A percentile compares a stretch with the other conserved stretches of the same genome.
Conservation (phyloP, 2,797 vertebrate genomes). For the Pempheris klunzingeri region DNA sequence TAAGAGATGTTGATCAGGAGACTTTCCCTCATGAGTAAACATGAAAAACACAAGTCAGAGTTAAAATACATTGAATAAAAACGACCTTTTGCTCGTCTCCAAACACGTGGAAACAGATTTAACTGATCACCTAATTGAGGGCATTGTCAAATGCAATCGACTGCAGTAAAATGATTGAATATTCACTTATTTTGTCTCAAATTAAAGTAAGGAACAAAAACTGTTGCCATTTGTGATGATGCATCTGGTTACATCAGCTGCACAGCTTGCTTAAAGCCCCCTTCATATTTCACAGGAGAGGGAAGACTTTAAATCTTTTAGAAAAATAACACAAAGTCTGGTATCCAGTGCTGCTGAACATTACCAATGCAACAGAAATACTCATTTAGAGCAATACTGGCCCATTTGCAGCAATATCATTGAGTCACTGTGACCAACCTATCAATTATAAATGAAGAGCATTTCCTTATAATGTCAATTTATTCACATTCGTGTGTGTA, state of each 20-base stretch:
- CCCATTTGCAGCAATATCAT: constrained; percentile 74
- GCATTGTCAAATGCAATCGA: no score
- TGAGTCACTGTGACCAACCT: constrained; percentile 68
- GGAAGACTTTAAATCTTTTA: background rate
- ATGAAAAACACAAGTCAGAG: no score
- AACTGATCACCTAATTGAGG: background rate
- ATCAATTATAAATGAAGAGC: constrained; percentile 82
- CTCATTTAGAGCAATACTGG: constrained; percentile 71
- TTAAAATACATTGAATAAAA: background rate
- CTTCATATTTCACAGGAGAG: background rate
- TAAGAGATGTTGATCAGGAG: background rate
- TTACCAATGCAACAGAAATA: constrained; percentile 51
- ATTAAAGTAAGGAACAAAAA: background rate
- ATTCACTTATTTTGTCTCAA: background rate
- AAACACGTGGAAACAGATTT: background rate
- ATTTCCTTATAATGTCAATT: constrained; percentile 78
- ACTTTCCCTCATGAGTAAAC: background rate
- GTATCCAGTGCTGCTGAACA: constrained; percentile 16
- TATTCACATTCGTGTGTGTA: constrained; percentile 75
- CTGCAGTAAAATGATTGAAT: background rate
- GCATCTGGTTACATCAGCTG: background rate
- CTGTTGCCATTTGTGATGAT: no score
- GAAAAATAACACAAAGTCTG: constrained; percentile 28
- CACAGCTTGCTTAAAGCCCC: constrained; percentile 18
- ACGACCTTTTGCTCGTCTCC: no score